Evolutionary conservation across 1,140 invertebrate genomes (phyloP).

Genomic region (Hirudo medicinalis): DNA sequence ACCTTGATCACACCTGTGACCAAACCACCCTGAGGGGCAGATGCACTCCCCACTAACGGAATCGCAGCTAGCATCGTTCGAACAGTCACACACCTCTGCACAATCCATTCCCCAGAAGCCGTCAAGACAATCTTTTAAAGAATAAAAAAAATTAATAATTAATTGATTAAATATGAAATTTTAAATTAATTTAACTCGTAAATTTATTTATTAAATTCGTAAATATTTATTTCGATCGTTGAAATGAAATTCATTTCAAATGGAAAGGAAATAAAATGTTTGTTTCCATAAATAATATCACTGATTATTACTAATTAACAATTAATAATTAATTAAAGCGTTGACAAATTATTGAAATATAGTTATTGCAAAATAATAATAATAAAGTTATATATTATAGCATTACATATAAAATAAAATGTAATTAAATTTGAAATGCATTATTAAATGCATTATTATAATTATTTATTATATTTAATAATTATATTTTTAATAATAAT

Average conservation of each 20-base stretch:
- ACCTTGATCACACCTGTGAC: constrained; percentile 38
- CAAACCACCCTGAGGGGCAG: constrained; percentile 57
- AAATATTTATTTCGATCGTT: neutral
- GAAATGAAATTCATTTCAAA: neutral
- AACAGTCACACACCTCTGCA: constrained; percentile 42
- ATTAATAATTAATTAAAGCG: too few relatives aligned
- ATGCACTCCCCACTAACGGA: constrained; percentile 54
- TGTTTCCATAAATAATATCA: constrained; percentile 3
- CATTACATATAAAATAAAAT: too few relatives aligned
- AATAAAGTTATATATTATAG: too few relatives aligned
- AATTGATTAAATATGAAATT: too few relatives aligned
- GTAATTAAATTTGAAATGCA: too few relatives aligned
- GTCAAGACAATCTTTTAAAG: constrained; percentile 45
- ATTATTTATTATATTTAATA: constrained; percentile 17
- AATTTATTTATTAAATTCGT: neutral
- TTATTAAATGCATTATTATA: too few relatives aligned
- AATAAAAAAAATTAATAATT: too few relatives aligned
- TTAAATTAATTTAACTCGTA: too few relatives aligned
- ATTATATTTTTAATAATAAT: neutral
- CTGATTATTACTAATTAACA: neutral
- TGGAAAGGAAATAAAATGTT: neutral
- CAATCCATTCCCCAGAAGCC: constrained; percentile 38
- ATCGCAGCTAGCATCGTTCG: constrained; percentile 39
- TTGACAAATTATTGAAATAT: too few relatives aligned
- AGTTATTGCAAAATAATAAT: too few relatives aligned